Base-by-base conservation (phyloP, 2,113 vertebrate genomes). In the Notiomystis cincta region DNA sequence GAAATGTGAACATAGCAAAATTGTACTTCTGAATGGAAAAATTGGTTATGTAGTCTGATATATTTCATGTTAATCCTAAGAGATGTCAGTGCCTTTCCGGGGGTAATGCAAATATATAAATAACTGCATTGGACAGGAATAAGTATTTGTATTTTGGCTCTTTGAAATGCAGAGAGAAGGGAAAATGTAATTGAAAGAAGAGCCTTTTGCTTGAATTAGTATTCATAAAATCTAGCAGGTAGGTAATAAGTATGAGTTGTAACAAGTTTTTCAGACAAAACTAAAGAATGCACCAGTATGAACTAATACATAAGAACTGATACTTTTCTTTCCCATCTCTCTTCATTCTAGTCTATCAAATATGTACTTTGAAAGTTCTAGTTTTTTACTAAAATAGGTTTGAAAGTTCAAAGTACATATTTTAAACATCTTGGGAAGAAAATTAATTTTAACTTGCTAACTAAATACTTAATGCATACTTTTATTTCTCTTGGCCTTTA, bases 301-400 rank as follows among this genome's bases (percentile, higher is more conserved):
- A 76, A 24, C 8, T 42, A 58, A 80, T 58, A 44, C 2, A 2
- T 47, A 37, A 45, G 10, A 64, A 50, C 8, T 24, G 2, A 23
- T 85, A 2, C 47, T 56, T 75, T 78, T 5, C 23, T 38, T 75
- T 57, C 7, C 13, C 3, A 18, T 53, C 4, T 67, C 4, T 95
- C 25, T 88, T 15, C 7, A 28, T 75, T 9, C 72, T 58, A 9
- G 28, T 64, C 19, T 54, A 23, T 58, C 23, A 40, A 48, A 65
- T 0, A 6, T 0, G 2, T 44, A 25, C 8, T 57, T 88, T 65
- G 3, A 1, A 57, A 31, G 9, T 61, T 72, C 2, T 30, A 11
- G 4, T 45, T 90, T 90, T 51, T 45, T 27, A 42, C 33, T 76
- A 17, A 60, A 72, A 51, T 20, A 53, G 2, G 0, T 20, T 71